Evolutionary conservation across 1,140 invertebrate genomes (phyloP).

Genomic region (Charaxes varanes): DNA sequence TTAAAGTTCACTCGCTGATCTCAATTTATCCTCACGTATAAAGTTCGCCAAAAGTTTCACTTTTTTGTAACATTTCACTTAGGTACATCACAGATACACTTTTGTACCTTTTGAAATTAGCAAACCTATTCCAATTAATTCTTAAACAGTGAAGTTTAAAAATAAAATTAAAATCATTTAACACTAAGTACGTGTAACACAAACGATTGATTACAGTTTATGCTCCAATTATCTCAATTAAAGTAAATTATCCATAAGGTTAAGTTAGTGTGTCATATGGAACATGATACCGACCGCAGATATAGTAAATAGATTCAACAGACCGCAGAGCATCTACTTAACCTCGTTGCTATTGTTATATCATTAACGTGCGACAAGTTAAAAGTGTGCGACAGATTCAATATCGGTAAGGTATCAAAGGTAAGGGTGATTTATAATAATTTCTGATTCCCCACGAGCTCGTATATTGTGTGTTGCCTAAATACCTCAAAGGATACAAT

Average conservation of each 20-base stretch:
- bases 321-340: background rate
- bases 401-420: too few relatives aligned
- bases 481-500: too few relatives aligned
- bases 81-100: background rate
- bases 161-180: too few relatives aligned
- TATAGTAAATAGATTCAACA: constrained; percentile 2
- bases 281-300: constrained; percentile 9
- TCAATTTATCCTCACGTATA: background rate
- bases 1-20: constrained; percentile 16
- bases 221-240: constrained; percentile 17
- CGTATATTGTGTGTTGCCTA: too few relatives aligned
- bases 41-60: background rate
- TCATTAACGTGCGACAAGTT: too few relatives aligned
- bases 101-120: background rate
- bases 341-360: background rate
- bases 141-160: too few relatives aligned
- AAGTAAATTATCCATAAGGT: constrained; percentile 18
- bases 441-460: too few relatives aligned
- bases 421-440: too few relatives aligned
- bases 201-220: constrained; percentile 16
- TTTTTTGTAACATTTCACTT: background rate
- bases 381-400: too few relatives aligned
- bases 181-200: constrained; percentile 5
- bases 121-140: background rate
- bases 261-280: constrained; percentile 9